These are phyloP conservation scores for Notocelia uddmanniana DNA, from an alignment of 2,888 invertebrate species.

Conservation along the genomic window DNA sequence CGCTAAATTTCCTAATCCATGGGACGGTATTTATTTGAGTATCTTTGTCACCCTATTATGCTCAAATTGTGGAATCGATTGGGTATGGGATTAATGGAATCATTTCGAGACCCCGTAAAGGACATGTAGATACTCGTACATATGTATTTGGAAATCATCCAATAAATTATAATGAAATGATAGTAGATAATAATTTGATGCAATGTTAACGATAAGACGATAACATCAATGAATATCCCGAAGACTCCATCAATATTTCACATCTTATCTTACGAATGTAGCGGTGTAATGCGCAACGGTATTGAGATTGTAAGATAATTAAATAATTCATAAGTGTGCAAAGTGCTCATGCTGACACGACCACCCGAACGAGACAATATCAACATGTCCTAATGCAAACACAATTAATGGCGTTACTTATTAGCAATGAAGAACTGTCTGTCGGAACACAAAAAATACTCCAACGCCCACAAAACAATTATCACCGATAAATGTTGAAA, in stretches of 20 bases:
- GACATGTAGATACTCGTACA: too few species aligned
- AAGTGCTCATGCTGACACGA: conserved; percentile 77
- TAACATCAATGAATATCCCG: too few species aligned
- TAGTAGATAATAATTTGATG: too few species aligned
- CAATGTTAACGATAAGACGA: too few species aligned
- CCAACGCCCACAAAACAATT: conserved; percentile 55
- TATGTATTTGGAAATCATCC: too few species aligned
- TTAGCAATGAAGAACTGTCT: conserved; percentile 53
- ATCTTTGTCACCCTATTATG: neutral
- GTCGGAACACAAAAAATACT: conserved; percentile 53
- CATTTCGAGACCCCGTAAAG: too few species aligned
- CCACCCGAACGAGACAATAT: conserved; percentile 67
- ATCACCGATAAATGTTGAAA: conserved; percentile 47
- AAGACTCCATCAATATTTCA: too few species aligned
- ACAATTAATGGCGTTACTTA: conserved; percentile 45
- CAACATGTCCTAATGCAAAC: conserved; percentile 61
- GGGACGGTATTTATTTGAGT: neutral
- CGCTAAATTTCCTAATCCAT: conserved; percentile 4
- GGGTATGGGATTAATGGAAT: too few species aligned
- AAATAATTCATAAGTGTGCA: conserved; percentile 66
- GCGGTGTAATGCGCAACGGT: conserved; percentile 12
- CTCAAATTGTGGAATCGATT: neutral
- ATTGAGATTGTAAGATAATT: conserved; percentile 1
- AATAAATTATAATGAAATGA: too few species aligned
- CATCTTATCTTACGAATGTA: too few species aligned